These are phyloP conservation scores for Calephelis virginiensis DNA, from an alignment of 1,140 invertebrate genomes.

Conservation along the genomic window DNA sequence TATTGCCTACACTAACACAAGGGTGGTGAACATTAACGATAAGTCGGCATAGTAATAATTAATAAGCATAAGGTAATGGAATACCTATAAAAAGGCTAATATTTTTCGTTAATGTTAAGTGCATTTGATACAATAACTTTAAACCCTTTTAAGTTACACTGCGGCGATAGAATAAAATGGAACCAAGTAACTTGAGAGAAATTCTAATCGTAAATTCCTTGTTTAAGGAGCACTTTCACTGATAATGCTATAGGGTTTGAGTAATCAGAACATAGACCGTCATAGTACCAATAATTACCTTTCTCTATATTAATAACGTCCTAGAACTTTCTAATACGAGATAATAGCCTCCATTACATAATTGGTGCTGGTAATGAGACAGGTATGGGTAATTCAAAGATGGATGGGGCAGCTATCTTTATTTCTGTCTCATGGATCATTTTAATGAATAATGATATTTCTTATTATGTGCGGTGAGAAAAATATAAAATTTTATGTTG, in stretches of 20 bases:
- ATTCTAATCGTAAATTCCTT: constrained; percentile 45
- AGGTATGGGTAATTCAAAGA: constrained; percentile 51
- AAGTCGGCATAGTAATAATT: too few species aligned
- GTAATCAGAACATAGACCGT: constrained; percentile 46
- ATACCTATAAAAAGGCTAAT: neutral
- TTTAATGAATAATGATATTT: constrained; percentile 2
- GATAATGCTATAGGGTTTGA: constrained; percentile 53
- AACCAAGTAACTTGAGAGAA: constrained; percentile 19
- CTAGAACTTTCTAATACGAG: constrained; percentile 67
- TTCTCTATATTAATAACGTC: constrained; percentile 72
- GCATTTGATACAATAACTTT: neutral
- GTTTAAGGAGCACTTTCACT: constrained; percentile 60
- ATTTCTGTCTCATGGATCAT: constrained; percentile 16
- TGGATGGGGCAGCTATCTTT: constrained; percentile 37
- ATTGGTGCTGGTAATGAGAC: constrained; percentile 60
- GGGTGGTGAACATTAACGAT: too few species aligned
- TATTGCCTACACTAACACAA: too few species aligned
- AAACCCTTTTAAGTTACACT: constrained; percentile 7
- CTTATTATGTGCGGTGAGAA: too few species aligned
- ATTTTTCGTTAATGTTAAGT: neutral
- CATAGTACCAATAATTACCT: constrained; percentile 69
- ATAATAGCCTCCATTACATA: constrained; percentile 52
- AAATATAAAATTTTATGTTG: too few species aligned
- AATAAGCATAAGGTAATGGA: neutral
- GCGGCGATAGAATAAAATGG: constrained; percentile 1